Percentiles rank a stretch among this genome's conserved stretches.
Conservation (phyloP, 2,113 vertebrate species). For the Garra rufa region DNA sequence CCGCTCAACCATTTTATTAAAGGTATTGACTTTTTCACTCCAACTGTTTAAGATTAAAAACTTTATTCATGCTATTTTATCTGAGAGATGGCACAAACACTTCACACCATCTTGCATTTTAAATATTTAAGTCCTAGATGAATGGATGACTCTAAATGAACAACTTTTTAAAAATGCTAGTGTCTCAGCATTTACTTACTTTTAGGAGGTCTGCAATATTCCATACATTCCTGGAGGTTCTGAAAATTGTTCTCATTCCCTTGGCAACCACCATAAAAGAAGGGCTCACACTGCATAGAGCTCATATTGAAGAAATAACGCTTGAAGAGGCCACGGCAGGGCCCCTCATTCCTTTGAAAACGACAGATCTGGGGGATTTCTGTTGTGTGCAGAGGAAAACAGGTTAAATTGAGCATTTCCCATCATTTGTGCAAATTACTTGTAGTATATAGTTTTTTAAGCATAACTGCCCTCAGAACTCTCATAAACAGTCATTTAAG, state of each 20-base stretch:
- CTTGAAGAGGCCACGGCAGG: conserved; percentile 70
- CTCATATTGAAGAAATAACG: conserved; percentile 89
- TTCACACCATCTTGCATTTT: too few relatives aligned
- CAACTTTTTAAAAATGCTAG: neutral
- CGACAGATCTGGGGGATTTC: conserved; percentile 87
- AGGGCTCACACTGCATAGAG: conserved; percentile 85
- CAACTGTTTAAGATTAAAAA: neutral
- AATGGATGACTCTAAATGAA: too few relatives aligned
- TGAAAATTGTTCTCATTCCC: conserved; percentile 84
- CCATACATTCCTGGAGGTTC: conserved; percentile 75
- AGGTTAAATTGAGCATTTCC: neutral
- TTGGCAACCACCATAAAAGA: conserved; percentile 78
- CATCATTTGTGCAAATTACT: neutral
- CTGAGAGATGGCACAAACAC: neutral
- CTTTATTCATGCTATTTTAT: neutral
- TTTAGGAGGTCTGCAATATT: conserved; percentile 82
- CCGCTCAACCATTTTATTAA: neutral
- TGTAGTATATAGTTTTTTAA: too few relatives aligned
- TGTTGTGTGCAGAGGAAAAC: conserved; percentile 60
- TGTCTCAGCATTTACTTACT: conserved; percentile 66
- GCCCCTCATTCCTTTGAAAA: conserved; percentile 73
- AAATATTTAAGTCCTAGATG: too few relatives aligned
- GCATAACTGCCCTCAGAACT: neutral
- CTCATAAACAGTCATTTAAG: neutral
- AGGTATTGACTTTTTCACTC: neutral